Conservation (phyloP, 2,797 vertebrate genomes). For the Hydrocynus forskahlii region DNA sequence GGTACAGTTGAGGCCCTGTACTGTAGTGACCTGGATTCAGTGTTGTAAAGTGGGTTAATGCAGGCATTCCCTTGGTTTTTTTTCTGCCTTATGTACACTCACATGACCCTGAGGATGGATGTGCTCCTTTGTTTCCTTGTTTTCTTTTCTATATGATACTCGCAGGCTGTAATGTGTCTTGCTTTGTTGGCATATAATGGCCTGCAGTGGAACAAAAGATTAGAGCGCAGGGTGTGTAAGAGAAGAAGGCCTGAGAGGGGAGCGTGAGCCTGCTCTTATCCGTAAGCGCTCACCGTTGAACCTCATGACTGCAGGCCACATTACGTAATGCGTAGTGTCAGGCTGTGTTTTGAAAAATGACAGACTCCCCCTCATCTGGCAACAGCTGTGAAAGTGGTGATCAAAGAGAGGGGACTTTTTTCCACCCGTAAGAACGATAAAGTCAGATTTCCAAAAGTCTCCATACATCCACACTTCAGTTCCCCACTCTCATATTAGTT, state of each 20-base stretch:
- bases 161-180: slow-evolving; percentile 60
- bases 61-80: slow-evolving; percentile 47
- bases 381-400: slow-evolving; percentile 59
- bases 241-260: slow-evolving; percentile 40
- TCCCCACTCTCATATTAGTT: neutral
- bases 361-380: slow-evolving; percentile 37
- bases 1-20: slow-evolving; percentile 54
- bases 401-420: slow-evolving; percentile 51
- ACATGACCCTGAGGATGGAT: slow-evolving; percentile 60
- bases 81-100: slow-evolving; percentile 61
- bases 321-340: slow-evolving; percentile 53
- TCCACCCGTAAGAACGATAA: slow-evolving; percentile 38
- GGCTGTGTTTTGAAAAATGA: slow-evolving; percentile 51
- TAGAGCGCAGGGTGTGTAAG: slow-evolving; percentile 47
- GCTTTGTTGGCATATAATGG: slow-evolving; percentile 54
- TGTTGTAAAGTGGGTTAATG: slow-evolving; percentile 59
- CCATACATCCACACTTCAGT: neutral
- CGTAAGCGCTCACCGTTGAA: slow-evolving; percentile 36
- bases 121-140: slow-evolving; percentile 59
- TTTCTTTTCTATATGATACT: slow-evolving; percentile 64
- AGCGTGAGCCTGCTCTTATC: slow-evolving; percentile 28
- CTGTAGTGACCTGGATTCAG: neutral
- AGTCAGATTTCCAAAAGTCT: slow-evolving; percentile 43
- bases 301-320: slow-evolving; percentile 46
- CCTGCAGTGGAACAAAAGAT: slow-evolving; percentile 53